A percentile compares a stretch with the other conserved stretches of the same genome.
Evolutionary conservation across 2,113 vertebrate species (phyloP).

Genomic region (Odontesthes bonariensis): DNA sequence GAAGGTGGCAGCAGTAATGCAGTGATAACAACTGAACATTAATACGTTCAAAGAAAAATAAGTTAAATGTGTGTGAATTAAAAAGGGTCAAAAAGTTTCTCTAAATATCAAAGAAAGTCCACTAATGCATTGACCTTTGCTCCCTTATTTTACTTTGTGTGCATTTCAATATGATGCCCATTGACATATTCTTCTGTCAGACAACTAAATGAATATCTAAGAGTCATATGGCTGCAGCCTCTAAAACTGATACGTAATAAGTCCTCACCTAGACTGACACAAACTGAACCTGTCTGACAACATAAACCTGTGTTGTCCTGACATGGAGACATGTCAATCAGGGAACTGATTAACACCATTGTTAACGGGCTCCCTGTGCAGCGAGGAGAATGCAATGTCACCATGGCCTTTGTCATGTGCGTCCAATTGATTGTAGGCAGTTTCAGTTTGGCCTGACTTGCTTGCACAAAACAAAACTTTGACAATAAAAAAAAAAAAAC

Average conservation of each 20-base stretch:
- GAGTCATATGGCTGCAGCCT: neutral
- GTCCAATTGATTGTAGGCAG: conserved; percentile 19
- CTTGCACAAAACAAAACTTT: conserved; percentile 16
- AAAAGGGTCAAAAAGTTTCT: no score
- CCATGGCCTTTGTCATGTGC: neutral
- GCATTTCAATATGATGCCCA: neutral
- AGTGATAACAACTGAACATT: no score
- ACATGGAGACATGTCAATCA: neutral
- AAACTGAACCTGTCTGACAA: conserved; percentile 21
- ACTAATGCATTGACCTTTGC: no score
- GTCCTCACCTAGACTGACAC: neutral
- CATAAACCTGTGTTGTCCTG: conserved; percentile 13
- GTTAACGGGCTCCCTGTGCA: neutral
- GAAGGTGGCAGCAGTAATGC: no score
- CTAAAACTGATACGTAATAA: conserved; percentile 7
- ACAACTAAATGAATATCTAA: conserved; percentile 16
- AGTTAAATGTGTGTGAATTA: no score
- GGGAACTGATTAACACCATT: neutral
- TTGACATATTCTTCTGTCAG: neutral
- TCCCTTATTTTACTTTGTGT: no score
- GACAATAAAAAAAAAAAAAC: neutral
- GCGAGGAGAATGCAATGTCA: neutral
- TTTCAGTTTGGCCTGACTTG: neutral
- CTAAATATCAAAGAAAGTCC: no score
- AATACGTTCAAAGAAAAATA: no score